These are phyloP conservation scores for roundworm (Caenorhabditis elegans) DNA, from an alignment of 1,140 invertebrate genomes.

Conservation along the genomic window DNA sequence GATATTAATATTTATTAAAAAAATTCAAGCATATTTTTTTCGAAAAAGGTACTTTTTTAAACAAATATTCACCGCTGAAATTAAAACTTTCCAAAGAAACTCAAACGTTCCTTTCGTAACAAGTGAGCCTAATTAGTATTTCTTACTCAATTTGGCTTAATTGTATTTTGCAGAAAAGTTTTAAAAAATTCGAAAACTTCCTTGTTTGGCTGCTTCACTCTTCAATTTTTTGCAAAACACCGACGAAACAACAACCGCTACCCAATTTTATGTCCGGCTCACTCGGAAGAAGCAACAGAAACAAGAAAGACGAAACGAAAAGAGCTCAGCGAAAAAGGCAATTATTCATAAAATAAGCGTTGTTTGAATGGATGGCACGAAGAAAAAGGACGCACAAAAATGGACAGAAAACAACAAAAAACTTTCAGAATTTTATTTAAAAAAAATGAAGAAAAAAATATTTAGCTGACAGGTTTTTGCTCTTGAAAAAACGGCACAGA, in stretches of 20 bases:
- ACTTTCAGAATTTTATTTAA: neutral
- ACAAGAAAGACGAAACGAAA: neutral
- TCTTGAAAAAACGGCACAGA: neutral
- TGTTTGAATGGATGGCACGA: neutral
- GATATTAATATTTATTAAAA: no score
- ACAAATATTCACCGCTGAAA: no score
- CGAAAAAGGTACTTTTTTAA: no score
- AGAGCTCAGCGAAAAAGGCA: neutral
- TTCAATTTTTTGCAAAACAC: neutral
- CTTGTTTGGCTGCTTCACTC: neutral
- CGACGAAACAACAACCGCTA: neutral
- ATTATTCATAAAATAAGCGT: constrained; percentile 19
- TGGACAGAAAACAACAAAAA: neutral
- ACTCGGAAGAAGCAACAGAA: constrained; percentile 4
- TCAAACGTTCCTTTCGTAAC: no score
- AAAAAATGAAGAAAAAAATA: neutral
- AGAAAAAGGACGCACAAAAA: neutral
- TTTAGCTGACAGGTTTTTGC: neutral
- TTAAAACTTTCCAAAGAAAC: no score
- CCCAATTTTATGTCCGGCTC: neutral
- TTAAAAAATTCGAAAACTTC: neutral
- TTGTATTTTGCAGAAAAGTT: no score
- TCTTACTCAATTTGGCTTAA: no score
- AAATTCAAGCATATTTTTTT: no score
- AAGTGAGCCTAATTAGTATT: no score